Percentiles rank a stretch among this genome's conserved stretches.
Conservation (phyloP, 2,888 invertebrate species). For the Liposcelis brunnea region DNA sequence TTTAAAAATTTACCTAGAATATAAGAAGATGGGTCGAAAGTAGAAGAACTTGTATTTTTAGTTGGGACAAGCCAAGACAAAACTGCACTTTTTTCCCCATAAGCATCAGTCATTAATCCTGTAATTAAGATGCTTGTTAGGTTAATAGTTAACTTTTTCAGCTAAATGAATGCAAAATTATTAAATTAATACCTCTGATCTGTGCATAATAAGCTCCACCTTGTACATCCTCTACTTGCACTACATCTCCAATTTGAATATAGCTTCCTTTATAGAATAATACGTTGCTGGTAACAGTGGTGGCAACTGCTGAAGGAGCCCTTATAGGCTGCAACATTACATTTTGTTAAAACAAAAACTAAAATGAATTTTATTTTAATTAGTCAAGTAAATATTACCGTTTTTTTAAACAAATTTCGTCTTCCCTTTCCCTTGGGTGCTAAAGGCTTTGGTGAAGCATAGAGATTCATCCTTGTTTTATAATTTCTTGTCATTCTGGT, state of each 20-base stretch:
- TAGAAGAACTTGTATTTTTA: constrained; percentile 44
- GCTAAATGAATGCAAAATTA: no score
- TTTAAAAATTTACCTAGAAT: constrained; percentile 46
- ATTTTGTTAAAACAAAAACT: constrained; percentile 7
- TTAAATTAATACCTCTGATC: constrained; percentile 44
- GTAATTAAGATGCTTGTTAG: neutral
- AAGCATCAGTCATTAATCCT: constrained; percentile 67
- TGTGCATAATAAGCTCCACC: constrained; percentile 76
- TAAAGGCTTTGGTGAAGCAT: constrained; percentile 26
- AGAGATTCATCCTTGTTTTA: constrained; percentile 28
- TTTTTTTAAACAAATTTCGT: constrained; percentile 59
- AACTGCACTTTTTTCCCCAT: constrained; percentile 83
- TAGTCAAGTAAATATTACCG: constrained; percentile 22
- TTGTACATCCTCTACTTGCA: constrained; percentile 60
- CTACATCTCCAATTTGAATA: constrained; percentile 80
- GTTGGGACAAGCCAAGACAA: constrained; percentile 86
- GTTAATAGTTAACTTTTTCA: no score
- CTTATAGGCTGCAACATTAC: constrained; percentile 42
- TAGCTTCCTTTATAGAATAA: constrained; percentile 66
- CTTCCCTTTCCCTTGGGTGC: constrained; percentile 54
- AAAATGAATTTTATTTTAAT: neutral
- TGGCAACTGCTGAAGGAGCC: constrained; percentile 63
- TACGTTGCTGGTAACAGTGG: constrained; percentile 61
- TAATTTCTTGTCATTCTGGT: constrained; percentile 35
- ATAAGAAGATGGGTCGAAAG: constrained; percentile 78